These are phyloP conservation scores for Sphaerophoria taeniata DNA, from an alignment of 2,888 invertebrate species.

Conservation along the genomic window DNA sequence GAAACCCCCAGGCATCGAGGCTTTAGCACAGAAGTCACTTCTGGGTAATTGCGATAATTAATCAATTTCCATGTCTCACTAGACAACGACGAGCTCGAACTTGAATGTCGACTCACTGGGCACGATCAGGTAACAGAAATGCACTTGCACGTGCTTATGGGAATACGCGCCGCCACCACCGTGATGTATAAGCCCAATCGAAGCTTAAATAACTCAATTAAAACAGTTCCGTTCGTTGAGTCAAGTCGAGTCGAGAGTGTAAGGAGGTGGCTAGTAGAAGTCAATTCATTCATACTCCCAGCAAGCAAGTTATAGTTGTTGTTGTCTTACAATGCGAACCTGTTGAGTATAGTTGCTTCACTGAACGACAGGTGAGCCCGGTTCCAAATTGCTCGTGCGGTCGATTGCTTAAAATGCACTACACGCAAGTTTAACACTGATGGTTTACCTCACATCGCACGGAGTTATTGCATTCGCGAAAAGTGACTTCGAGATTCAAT, in stretches of 20 bases:
- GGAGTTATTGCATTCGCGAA: not conserved
- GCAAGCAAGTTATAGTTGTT: not conserved
- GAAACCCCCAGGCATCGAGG: not conserved
- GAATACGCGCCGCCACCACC: not conserved
- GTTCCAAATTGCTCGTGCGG: constrained; percentile 60
- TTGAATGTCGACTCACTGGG: not conserved
- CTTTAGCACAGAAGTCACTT: constrained; percentile 67
- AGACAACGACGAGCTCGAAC: not conserved
- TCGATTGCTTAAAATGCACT: constrained; percentile 45
- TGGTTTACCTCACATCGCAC: not conserved
- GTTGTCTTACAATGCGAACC: not conserved
- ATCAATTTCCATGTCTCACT: constrained; percentile 59
- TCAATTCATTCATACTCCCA: constrained; percentile 2
- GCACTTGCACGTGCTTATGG: constrained; percentile 59
- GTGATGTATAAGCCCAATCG: constrained; percentile 40
- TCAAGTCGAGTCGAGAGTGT: not conserved
- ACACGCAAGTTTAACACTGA: constrained; percentile 22
- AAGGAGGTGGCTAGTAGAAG: constrained; percentile 12
- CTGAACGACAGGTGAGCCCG: constrained; percentile 62
- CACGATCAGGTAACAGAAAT: constrained; percentile 13
- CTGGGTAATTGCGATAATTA: constrained; percentile 69
- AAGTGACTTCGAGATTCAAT: constrained; percentile 44
- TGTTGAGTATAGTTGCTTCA: not conserved
- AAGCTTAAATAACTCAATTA: constrained; percentile 70
- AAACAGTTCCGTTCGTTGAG: constrained; percentile 38